A percentile compares a stretch with the other conserved stretches of the same genome.
Evolutionary conservation across 2,113 vertebrate genomes (phyloP).

Genomic region (Mustela nigripes): DNA sequence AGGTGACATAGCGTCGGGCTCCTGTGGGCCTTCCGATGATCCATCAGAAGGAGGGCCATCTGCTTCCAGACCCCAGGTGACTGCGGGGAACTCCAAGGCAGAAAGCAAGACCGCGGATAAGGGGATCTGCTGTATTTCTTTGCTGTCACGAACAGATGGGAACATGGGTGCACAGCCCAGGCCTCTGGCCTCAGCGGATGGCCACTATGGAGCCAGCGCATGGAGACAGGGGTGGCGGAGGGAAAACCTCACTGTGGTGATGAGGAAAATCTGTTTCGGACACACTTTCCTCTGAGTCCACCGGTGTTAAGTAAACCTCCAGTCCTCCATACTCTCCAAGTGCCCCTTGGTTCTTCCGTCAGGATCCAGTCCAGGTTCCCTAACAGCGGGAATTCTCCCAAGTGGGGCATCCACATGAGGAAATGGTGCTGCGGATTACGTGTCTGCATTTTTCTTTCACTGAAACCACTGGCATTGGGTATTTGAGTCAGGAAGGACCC

Average conservation of each 20-base stretch:
- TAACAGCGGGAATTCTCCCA: background rate
- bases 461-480: background rate
- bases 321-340: too few relatives aligned
- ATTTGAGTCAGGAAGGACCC: background rate
- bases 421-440: fast-evolving
- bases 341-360: too few relatives aligned
- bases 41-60: background rate
- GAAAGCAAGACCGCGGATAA: background rate
- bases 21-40: background rate
- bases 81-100: background rate
- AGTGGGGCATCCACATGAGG: fast-evolving
- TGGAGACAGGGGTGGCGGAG: fast-evolving
- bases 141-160: background rate
- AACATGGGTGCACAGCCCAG: fast-evolving
- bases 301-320: too few relatives aligned
- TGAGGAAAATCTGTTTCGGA: too few relatives aligned
- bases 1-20: background rate
- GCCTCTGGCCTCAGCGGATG: fast-evolving
- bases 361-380: too few relatives aligned
- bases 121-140: background rate
- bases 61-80: background rate
- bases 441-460: background rate
- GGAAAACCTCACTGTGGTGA: background rate
- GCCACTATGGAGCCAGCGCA: background rate
- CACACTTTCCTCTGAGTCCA: fast-evolving